Base-by-base conservation (phyloP, 2,888 invertebrate genomes). In the Psylliodes chrysocephalus region DNA sequence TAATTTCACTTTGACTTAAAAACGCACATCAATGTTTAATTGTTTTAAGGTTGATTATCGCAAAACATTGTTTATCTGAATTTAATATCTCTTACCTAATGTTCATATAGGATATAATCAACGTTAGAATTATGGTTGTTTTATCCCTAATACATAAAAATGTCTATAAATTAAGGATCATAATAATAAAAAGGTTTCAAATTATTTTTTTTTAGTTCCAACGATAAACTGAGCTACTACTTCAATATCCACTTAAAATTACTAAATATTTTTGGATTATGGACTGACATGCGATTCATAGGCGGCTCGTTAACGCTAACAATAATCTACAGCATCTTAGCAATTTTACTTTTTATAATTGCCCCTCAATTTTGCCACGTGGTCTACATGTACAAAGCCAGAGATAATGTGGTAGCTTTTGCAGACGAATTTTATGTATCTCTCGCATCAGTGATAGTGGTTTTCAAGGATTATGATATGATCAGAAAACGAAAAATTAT, bases 371-470 rank as follows among this genome's bases (percentile, higher is more conserved):
- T 68, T 6, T 65, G 68, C 35, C 68, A 68, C 35, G 63, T 65
- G 3, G 59, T 68, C 15, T 68, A 60, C 54, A 68, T 68, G 68
- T 65, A 68, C 40, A 62, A 59, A 49, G 56, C 65, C 2, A 62
- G 68, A 38, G 47, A 68, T 52, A 63, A 68, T 12, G 60, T 68
- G 1, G 15, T 56, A 15, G 68, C 38, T 18, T 68, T 68, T 25
- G 68, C 68, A 30, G 65, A 65, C 42, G 68, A 68, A 54, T 68
- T 68, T 54, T 63, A 60, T 15, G 63, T 68, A 7, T 68, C 68
- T 1, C 19, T 68, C 17, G 19, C 63, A 1, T 65, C 63, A 14
- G 1, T 68, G 6, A 47, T 68, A 47, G 57, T 65, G 28, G 56
- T 68, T 18, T 54, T 65, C 19, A 68, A 68, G 19, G 61, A 60